Conservation (phyloP, 2,113 vertebrate genomes). For the Eptesicus fuscus region DNA sequence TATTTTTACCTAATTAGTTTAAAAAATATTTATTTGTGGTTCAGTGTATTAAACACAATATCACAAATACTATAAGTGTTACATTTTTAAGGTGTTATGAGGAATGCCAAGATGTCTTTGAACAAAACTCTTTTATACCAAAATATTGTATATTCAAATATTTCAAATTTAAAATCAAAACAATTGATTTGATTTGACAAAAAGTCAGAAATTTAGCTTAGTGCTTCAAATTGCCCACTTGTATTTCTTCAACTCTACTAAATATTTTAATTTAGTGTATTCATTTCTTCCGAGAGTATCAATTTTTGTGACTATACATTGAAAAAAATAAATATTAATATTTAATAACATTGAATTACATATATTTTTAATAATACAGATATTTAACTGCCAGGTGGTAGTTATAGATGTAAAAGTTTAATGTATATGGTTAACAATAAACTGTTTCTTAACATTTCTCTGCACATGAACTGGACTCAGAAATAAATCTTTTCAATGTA, state of each 20-base stretch:
- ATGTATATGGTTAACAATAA: background rate
- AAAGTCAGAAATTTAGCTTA: background rate
- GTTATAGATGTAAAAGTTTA: background rate
- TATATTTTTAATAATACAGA: background rate
- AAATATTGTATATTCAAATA: background rate
- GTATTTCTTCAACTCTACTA: background rate
- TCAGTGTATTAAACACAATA: background rate
- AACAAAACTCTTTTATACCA: background rate
- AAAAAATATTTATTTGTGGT: background rate
- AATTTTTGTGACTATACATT: background rate
- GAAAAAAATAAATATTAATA: background rate
- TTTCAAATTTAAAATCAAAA: slow-evolving; percentile 12
- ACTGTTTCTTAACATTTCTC: background rate
- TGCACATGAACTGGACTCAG: background rate
- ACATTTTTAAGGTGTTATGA: background rate
- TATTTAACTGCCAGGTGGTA: background rate
- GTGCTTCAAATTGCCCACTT: background rate
- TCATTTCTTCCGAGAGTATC: background rate
- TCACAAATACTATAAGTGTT: background rate
- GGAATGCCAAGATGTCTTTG: background rate
- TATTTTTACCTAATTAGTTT: background rate
- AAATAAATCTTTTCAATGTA: background rate
- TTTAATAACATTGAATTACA: background rate
- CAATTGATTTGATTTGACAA: background rate
- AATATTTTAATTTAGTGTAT: background rate